Evolutionary conservation across 2,797 vertebrate genomes (phyloP), one percentile per base, ranked within the genome.

Genomic region (Cynopterus sphinx): DNA sequence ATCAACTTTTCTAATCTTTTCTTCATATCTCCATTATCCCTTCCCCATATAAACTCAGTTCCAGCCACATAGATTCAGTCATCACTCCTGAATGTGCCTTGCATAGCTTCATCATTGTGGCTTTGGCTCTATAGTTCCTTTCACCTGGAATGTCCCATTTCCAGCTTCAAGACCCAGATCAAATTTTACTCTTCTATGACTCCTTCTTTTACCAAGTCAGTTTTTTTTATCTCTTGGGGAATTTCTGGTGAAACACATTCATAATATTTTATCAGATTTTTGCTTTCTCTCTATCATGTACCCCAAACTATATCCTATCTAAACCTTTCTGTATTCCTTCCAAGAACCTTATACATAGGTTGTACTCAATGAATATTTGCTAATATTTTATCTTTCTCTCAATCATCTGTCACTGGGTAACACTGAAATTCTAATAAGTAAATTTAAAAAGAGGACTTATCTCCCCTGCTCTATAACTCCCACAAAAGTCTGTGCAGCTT

Each of bases 361-460:
- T n/a, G 15, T 22, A 55, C 41, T 91, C 70, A 86, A 22, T 10
- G 63, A 88, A 83, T 89, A 43, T 31, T 85, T 94, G 33, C 57
- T 73, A 68, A 68, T 53, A 0, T 11, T 71, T 91, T 83, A 77
- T 84, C 87, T 94, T 96, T 46, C n/a, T 97, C 43, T 59, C 46
- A 74, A 57, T 79, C 39, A 63, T 65, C 91, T 91, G 59, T 49
- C 57, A 75, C 36, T 55, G 53, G 67, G 39, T 74, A 95, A 96
- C 33, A 59, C 22, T 87, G 55, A 96, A 95, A 57, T 93, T 88
- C 59, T 91, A 87, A 65, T 70, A 92, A 91, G 67, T 51, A 91
- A 55, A 86, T 93, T 90, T 84, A 33, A 90, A 89, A 90, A 87
- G 70, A 95, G 46, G 67, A 51, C 55, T 33, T 73, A 67, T 49